Conservation (phyloP, 2,888 invertebrate genomes). For the Drosophila sordidula region DNA sequence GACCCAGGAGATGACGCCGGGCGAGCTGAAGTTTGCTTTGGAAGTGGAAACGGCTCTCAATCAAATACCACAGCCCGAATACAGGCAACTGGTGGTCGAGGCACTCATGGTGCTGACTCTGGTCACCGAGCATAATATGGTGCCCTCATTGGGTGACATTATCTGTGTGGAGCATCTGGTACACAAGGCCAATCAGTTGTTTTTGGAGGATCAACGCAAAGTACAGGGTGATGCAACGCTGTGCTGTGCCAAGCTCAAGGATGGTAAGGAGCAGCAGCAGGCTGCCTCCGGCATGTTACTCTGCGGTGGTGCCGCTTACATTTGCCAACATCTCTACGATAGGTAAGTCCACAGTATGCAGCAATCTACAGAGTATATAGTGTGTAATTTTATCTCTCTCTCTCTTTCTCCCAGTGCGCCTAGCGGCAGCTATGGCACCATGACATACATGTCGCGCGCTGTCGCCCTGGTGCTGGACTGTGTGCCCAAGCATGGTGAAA, state of each 20-base stretch:
- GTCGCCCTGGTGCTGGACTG: constrained; percentile 91
- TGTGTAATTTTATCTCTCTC: not conserved
- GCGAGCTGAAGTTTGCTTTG: constrained; percentile 98
- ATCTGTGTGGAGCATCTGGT: constrained; percentile 96
- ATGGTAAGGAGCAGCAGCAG: constrained; percentile 87
- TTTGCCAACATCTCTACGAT: constrained; percentile 98
- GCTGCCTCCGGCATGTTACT: constrained; percentile 88
- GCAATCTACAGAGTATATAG: not conserved
- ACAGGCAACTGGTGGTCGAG: constrained; percentile 98
- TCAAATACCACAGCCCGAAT: constrained; percentile 98
- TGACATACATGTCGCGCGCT: constrained; percentile 97
- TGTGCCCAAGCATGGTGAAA: constrained; percentile 90
- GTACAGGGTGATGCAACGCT: constrained; percentile 96
- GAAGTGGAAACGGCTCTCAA: constrained; percentile 98
- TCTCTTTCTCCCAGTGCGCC: constrained; percentile 90
- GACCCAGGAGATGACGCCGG: constrained; percentile 99
- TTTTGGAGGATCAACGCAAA: constrained; percentile 97
- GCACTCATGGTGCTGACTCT: constrained; percentile 98
- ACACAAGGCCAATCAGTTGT: constrained; percentile 96
- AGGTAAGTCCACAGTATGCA: constrained; percentile 65
- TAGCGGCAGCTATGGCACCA: constrained; percentile 98
- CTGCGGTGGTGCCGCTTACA: constrained; percentile 97
- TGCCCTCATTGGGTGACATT: constrained; percentile 90
- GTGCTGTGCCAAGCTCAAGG: constrained; percentile 94
- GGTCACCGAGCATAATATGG: constrained; percentile 94